A percentile compares a stretch with the other conserved stretches of the same genome.
phyloP scores from a whole-genome alignment of 2,888 invertebrate species.

The Marronus borbonicus region DNA sequence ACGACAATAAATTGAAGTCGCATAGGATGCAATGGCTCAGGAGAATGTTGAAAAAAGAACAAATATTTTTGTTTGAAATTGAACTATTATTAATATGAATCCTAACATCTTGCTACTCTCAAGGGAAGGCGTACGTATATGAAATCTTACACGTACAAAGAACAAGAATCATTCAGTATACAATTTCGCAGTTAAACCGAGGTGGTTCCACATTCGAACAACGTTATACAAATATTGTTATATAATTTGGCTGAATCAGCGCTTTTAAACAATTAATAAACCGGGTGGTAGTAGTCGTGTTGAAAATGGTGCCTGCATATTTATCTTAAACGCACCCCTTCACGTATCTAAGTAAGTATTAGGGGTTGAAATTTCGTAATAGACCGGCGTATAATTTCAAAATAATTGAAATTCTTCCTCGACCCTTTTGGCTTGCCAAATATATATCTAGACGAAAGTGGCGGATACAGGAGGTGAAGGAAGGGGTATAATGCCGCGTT shows the following conservation, averaged over 20 bases:
- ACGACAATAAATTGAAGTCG: too few relatives aligned
- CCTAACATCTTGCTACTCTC: too few relatives aligned
- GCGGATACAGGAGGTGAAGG: too few relatives aligned
- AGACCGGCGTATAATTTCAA: slow-evolving; percentile 41
- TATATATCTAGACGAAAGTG: background rate
- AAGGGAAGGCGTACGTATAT: too few relatives aligned
- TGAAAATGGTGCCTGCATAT: slow-evolving; percentile 39
- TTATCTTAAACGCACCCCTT: slow-evolving; percentile 10
- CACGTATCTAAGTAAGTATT: slow-evolving; percentile 16
- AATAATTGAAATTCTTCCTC: slow-evolving; percentile 46
- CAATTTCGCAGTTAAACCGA: too few relatives aligned
- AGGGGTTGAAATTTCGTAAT: slow-evolving; percentile 39
- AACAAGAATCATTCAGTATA: too few relatives aligned
- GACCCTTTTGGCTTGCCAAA: slow-evolving; percentile 7
- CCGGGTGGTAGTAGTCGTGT: background rate
- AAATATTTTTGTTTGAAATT: too few relatives aligned
- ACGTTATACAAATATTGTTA: slow-evolving; percentile 34
- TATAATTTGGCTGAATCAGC: slow-evolving; percentile 33
- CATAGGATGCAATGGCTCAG: too few relatives aligned
- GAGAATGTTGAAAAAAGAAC: too few relatives aligned
- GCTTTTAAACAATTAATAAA: slow-evolving; percentile 44
- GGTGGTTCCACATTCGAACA: slow-evolving; percentile 1
- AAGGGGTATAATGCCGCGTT: too few relatives aligned
- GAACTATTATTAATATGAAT: too few relatives aligned
- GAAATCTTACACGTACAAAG: too few relatives aligned